phyloP scores from a whole-genome alignment of 2,113 vertebrate genomes.

The Pseudolaguvia tuberculata region DNA sequence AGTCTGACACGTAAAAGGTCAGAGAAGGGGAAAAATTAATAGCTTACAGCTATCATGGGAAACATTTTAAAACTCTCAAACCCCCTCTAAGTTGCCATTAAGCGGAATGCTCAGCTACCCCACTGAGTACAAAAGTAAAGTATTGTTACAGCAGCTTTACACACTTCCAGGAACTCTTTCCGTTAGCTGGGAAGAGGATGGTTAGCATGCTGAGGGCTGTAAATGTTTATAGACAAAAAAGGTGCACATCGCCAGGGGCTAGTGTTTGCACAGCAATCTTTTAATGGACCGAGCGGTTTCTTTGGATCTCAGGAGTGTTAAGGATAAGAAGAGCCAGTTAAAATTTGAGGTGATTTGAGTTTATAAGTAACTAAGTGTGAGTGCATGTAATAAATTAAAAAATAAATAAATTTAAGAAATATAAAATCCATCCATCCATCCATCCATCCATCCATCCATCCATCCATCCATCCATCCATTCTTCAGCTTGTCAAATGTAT shows the following conservation, averaged over 20 bases:
- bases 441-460: too few species aligned
- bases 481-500: too few species aligned
- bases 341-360: not conserved
- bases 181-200: slow-evolving; percentile 9
- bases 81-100: not conserved
- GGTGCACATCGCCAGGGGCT: not conserved
- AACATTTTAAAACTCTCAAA: not conserved
- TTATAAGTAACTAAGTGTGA: not conserved
- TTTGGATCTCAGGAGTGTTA: not conserved
- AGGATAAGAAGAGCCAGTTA: not conserved
- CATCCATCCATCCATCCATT: too few species aligned
- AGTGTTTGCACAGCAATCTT: not conserved
- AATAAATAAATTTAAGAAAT: too few species aligned
- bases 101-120: slow-evolving; percentile 1
- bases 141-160: slow-evolving; percentile 21
- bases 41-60: not conserved
- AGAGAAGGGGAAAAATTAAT: not conserved
- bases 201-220: slow-evolving; percentile 28
- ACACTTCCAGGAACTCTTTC: slow-evolving; percentile 13
- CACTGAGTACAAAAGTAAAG: slow-evolving; percentile 15
- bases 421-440: too few species aligned
- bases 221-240: slow-evolving; percentile 32
- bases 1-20: slow-evolving; percentile 7
- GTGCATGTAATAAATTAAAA: too few species aligned
- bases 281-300: slow-evolving; percentile 12